These are phyloP conservation scores for Rousettus madagascariensis DNA, from an alignment of 2,797 vertebrate genomes.

Conservation along the genomic window DNA sequence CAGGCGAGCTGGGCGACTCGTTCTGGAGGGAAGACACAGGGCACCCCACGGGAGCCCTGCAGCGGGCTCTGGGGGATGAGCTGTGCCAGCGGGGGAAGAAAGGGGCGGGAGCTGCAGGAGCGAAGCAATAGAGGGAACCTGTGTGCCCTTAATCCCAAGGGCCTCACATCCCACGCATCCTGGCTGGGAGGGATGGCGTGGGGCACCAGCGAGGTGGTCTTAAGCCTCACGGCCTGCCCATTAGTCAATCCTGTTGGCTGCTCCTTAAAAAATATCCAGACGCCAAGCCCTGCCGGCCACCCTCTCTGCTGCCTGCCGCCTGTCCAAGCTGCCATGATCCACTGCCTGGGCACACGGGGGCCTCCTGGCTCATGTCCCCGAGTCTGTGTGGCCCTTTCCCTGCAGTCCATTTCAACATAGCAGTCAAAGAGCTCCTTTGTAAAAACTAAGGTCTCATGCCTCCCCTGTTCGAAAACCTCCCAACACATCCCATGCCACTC, in stretches of 20 bases:
- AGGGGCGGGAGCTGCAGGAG: too few relatives aligned
- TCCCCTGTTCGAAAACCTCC: not conserved
- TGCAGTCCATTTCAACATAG: not conserved
- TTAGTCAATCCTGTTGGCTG: too few relatives aligned
- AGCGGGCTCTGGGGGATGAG: not conserved
- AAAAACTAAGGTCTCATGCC: not conserved
- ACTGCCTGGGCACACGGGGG: rapidly evolving
- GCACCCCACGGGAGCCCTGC: not conserved
- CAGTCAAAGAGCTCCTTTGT: not conserved
- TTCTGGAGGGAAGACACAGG: not conserved
- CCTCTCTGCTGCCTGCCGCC: too few relatives aligned
- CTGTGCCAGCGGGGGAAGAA: not conserved
- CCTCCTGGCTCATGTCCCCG: not conserved
- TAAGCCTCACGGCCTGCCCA: too few relatives aligned
- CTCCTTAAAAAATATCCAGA: too few relatives aligned
- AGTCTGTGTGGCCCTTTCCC: rapidly evolving
- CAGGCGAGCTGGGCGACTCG: rapidly evolving
- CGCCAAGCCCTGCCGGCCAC: too few relatives aligned
- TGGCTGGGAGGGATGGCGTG: not conserved
- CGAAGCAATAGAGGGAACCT: not conserved
- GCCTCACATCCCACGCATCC: not conserved
- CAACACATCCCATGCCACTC: not conserved
- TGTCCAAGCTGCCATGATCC: too few relatives aligned
- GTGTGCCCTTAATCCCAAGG: too few relatives aligned
- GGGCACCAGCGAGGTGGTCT: not conserved